Conservation (phyloP, 2,888 invertebrate species). For the Muscina levida region DNA sequence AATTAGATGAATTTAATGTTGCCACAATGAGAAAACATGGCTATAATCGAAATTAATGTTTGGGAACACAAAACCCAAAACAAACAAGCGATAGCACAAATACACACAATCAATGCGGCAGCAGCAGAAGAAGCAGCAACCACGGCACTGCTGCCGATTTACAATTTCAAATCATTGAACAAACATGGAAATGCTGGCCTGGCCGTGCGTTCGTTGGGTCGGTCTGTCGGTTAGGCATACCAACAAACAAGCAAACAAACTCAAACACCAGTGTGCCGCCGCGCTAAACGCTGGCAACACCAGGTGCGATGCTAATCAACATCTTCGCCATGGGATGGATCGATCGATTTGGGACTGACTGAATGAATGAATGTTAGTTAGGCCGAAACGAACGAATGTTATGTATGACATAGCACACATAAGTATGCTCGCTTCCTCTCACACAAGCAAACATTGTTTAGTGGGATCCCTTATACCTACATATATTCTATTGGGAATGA, state of each 20-base stretch:
- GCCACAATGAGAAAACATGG: constrained; percentile 26
- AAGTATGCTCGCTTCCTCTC: neutral
- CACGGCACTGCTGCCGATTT: neutral
- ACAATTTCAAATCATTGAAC: constrained; percentile 36
- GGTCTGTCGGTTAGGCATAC: too few species aligned
- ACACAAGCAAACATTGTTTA: constrained; percentile 19
- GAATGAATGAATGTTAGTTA: constrained; percentile 10
- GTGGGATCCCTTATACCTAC: neutral
- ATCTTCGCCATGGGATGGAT: constrained; percentile 46
- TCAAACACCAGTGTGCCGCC: neutral
- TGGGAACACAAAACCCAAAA: constrained; percentile 26
- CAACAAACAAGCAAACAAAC: constrained; percentile 9
- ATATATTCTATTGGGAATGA: constrained; percentile 25
- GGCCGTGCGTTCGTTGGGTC: constrained; percentile 8
- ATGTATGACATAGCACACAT: neutral
- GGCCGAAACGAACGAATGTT: neutral
- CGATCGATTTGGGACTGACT: constrained; percentile 14
- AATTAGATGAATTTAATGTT: constrained; percentile 53
- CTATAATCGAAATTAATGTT: constrained; percentile 45
- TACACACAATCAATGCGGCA: too few species aligned
- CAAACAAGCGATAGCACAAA: neutral
- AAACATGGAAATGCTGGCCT: constrained; percentile 12
- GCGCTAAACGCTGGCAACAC: constrained; percentile 5
- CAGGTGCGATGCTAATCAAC: constrained; percentile 63
- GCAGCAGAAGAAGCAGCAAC: neutral